phyloP scores from a whole-genome alignment of 2,113 vertebrate species.

The Uria aalge region DNA sequence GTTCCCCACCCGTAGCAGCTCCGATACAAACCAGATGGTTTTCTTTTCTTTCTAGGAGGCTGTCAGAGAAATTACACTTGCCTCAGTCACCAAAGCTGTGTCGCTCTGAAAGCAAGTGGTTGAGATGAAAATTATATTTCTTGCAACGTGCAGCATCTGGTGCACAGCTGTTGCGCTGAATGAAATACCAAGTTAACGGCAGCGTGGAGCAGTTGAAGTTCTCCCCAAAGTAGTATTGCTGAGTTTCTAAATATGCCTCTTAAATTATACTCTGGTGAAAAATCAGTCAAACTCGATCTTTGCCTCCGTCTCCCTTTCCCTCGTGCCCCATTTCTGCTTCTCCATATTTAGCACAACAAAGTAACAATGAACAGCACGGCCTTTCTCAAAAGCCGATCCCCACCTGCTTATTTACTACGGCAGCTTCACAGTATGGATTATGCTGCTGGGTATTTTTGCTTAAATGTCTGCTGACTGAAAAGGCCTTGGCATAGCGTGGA shows the following conservation, averaged over 20 bases:
- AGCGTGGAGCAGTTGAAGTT: not conserved
- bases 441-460: conserved; percentile 9
- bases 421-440: conserved; percentile 3
- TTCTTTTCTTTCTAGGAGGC: conserved; percentile 36
- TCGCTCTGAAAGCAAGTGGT: conserved; percentile 21
- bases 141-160: conserved; percentile 68
- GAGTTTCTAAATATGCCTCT: conserved; percentile 65
- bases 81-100: not conserved
- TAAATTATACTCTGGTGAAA: conserved; percentile 55
- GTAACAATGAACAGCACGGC: not conserved
- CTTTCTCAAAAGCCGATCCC: not conserved
- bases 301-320: not conserved
- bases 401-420: not conserved
- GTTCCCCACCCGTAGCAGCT: not conserved
- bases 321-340: not conserved
- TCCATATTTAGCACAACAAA: conserved; percentile 21
- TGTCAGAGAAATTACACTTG: conserved; percentile 32
- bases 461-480: conserved; percentile 1
- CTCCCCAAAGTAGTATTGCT: conserved; percentile 54
- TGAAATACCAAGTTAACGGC: conserved; percentile 52
- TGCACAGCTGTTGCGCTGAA: conserved; percentile 68
- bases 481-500: not conserved
- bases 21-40: not conserved
- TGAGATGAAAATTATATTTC: conserved; percentile 39
- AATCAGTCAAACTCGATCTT: conserved; percentile 20